phyloP scores from a whole-genome alignment of 2,113 vertebrate species.

The Apus apus region DNA sequence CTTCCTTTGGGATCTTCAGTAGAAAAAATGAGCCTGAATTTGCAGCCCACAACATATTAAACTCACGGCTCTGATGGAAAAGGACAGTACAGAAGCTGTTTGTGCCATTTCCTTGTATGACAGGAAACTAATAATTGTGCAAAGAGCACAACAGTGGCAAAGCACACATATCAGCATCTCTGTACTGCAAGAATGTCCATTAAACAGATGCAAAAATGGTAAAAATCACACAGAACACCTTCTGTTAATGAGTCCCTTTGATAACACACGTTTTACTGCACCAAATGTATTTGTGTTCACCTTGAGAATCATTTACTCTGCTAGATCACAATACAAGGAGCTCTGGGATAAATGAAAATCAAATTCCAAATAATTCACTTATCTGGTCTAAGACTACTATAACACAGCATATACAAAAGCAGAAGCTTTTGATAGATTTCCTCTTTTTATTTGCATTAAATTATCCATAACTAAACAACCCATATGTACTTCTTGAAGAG shows the following conservation, averaged over 20 bases:
- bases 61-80: background rate
- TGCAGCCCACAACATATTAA: background rate
- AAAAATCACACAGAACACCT: background rate
- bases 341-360: background rate
- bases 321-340: background rate
- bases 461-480: background rate
- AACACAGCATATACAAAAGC: background rate
- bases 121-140: background rate
- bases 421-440: background rate
- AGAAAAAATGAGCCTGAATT: background rate
- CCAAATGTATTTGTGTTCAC: background rate
- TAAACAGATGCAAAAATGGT: background rate
- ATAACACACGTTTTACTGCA: background rate
- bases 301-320: background rate
- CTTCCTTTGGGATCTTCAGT: conserved; percentile 5
- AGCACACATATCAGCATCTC: background rate
- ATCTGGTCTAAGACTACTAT: background rate
- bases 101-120: background rate
- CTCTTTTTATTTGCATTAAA: background rate
- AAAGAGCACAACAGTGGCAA: background rate
- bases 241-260: background rate
- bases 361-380: background rate
- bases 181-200: background rate
- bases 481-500: background rate
- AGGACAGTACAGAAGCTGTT: background rate